Evolutionary conservation across 2,888 invertebrate genomes (phyloP).

Genomic region (Scaptomyza reducta): DNA sequence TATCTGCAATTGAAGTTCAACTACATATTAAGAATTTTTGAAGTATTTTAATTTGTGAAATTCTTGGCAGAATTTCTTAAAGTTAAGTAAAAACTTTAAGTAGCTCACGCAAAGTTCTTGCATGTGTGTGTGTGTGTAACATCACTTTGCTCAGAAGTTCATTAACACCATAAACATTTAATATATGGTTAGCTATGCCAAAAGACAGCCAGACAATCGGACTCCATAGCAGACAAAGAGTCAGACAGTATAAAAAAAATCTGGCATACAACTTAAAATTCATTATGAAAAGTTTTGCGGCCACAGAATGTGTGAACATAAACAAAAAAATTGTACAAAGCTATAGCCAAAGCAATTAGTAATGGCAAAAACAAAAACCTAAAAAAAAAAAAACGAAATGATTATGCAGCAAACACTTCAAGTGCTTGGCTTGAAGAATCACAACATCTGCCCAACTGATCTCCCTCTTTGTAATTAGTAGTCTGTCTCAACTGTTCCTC

Average conservation of each 20-base stretch:
- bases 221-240: constrained; percentile 45
- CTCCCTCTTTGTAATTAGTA: constrained; percentile 51
- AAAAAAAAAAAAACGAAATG: constrained; percentile 57
- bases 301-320: constrained; percentile 38
- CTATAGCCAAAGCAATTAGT: constrained; percentile 72
- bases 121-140: constrained; percentile 1
- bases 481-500: constrained; percentile 31
- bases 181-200: constrained; percentile 57
- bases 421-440: constrained; percentile 19
- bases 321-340: constrained; percentile 49
- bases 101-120: constrained; percentile 9
- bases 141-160: constrained; percentile 61
- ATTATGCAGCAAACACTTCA: constrained; percentile 68
- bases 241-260: constrained; percentile 2
- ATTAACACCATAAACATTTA: constrained; percentile 73
- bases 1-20: background rate
- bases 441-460: constrained; percentile 3
- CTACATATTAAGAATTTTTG: constrained; percentile 1
- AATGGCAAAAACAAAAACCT: constrained; percentile 62
- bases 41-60: background rate
- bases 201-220: constrained; percentile 41
- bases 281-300: constrained; percentile 73
- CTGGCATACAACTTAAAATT: constrained; percentile 74
- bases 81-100: constrained; percentile 21
- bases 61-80: background rate